A percentile compares a stretch with the other conserved stretches of the same genome.
phyloP scores from a whole-genome alignment of 2,888 invertebrate species.

The Zaprionus obscuricornis region DNA sequence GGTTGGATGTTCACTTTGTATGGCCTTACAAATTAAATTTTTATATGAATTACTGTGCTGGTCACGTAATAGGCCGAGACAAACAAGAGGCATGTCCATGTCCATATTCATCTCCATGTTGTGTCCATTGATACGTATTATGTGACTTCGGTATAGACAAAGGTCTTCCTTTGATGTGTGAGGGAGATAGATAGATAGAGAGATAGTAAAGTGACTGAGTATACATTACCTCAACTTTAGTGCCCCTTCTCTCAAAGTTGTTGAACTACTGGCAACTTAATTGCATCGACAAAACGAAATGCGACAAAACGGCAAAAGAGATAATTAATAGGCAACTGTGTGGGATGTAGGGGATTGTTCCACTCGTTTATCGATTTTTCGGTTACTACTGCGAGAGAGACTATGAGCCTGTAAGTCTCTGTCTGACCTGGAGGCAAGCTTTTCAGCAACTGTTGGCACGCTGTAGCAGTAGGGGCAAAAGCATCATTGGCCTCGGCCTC shows the following conservation, averaged over 20 bases:
- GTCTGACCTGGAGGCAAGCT: slow-evolving; percentile 24
- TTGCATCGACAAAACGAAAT: slow-evolving; percentile 71
- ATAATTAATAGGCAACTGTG: slow-evolving; percentile 67
- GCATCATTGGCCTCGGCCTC: slow-evolving; percentile 57
- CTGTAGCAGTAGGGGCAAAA: slow-evolving; percentile 2
- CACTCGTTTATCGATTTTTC: slow-evolving; percentile 63
- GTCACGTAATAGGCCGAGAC: slow-evolving; percentile 60
- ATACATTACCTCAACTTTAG: slow-evolving; percentile 41
- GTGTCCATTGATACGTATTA: slow-evolving; percentile 75
- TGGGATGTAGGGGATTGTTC: background rate
- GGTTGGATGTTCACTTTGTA: slow-evolving; percentile 22
- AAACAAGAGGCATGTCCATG: slow-evolving; percentile 17
- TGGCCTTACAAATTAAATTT: slow-evolving; percentile 71
- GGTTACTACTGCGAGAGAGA: background rate
- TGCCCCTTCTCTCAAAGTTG: background rate
- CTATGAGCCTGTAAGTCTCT: background rate
- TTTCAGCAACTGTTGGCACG: slow-evolving; percentile 19
- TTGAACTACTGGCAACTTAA: slow-evolving; percentile 47
- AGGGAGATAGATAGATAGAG: slow-evolving; percentile 10
- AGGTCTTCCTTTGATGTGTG: no score
- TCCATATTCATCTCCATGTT: slow-evolving; percentile 45
- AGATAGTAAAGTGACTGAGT: slow-evolving; percentile 33
- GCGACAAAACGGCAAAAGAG: slow-evolving; percentile 77
- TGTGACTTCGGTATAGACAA: slow-evolving; percentile 59
- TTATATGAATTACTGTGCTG: slow-evolving; percentile 75